These are phyloP conservation scores for Apotomis capreana DNA, from an alignment of 2,888 invertebrate genomes.

Conservation along the genomic window DNA sequence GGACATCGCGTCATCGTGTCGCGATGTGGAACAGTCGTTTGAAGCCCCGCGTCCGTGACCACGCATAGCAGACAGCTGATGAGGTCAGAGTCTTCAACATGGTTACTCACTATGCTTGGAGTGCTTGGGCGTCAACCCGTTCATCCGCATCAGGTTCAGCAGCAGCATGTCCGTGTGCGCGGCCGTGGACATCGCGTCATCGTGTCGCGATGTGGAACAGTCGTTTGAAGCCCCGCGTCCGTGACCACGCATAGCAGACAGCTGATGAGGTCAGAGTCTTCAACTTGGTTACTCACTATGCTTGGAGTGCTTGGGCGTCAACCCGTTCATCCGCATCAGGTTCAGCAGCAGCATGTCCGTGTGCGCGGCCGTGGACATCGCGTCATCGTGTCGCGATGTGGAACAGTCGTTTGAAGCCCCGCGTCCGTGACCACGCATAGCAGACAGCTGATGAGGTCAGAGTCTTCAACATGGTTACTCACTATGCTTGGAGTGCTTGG, in stretches of 20 bases:
- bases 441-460: too few species aligned
- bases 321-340: conserved; percentile 75
- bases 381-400: conserved; percentile 52
- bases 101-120: conserved; percentile 58
- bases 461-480: conserved; percentile 36
- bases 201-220: conserved; percentile 49
- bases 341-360: conserved; percentile 76
- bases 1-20: conserved; percentile 61
- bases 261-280: conserved; percentile 65
- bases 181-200: conserved; percentile 64
- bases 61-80: conserved; percentile 64
- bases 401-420: neutral
- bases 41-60: conserved; percentile 55
- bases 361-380: conserved; percentile 69
- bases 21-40: conserved; percentile 48
- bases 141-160: conserved; percentile 75
- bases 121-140: conserved; percentile 65
- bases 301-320: conserved; percentile 59
- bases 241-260: conserved; percentile 68
- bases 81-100: conserved; percentile 52
- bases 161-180: conserved; percentile 77
- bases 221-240: conserved; percentile 56
- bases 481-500: conserved; percentile 60
- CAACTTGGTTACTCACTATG: too few species aligned
- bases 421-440: too few species aligned